Base-by-base conservation (phyloP, 2,113 vertebrate species). In the Chaetodon auriga region DNA sequence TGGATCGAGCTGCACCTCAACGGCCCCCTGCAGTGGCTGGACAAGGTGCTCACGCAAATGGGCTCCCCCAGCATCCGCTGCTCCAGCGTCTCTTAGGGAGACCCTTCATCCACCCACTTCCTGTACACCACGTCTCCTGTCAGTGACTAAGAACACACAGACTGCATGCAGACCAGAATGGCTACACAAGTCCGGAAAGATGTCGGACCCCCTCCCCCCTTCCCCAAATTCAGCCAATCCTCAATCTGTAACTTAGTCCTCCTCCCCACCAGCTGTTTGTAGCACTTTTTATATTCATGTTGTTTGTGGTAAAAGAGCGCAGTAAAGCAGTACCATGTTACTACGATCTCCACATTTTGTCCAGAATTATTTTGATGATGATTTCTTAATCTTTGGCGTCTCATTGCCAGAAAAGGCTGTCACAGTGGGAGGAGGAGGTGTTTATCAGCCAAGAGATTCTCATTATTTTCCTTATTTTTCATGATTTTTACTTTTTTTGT, bases 1-100 rank as follows among this genome's bases (percentile, higher is more conserved):
- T 99, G 98, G 98, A 99, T 99, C 0, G 98, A 99, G 89, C 97
- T 99, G 86, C 98, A 99, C 89, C 96, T 99, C 35, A 99, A 99
- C 0, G 98, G 98, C 0, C 98, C 98, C 36, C 68, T 99, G 93
- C 98, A 99, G 93, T 99, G 98, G 98, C 95, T 99, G 45, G 98
- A 99, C 95, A 99, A 99, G 92, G 98, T 99, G 80, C 97, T 99
- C 5, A 99, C 98, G 0, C 98, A 99, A 46, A 99, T 99, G 98
- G 98, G 98, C 85, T 99, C 98, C 57, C 98, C 98, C 0, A 97
- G 95, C 75, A 97, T 99, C 81, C 97, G 97, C 63, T 99, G 98
- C 74, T 99, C 98, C 93, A 99, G 98, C 5, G 97, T 99, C 89
- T 99, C 98, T 57, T 99, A 99, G 90, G 84, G 82, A 90, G 86